Evolutionary conservation across 2,888 invertebrate genomes (phyloP).

Genomic region (Diarsia brunnea): DNA sequence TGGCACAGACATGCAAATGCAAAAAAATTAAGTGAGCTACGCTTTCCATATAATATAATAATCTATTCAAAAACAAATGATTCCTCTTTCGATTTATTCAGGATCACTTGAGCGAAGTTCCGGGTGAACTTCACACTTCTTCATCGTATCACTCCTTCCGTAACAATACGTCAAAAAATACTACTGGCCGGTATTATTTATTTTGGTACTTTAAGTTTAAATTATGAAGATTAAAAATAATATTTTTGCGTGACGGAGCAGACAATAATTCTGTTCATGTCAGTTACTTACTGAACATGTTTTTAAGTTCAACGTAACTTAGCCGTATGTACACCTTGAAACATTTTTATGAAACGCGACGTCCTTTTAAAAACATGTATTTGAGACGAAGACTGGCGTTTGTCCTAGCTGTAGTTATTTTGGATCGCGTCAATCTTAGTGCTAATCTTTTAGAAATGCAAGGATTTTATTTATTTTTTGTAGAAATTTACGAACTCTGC

Average conservation of each 20-base stretch:
- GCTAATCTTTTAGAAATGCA: not conserved
- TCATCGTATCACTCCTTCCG: not conserved
- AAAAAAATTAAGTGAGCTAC: no score
- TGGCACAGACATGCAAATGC: no score
- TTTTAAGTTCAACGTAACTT: constrained; percentile 46
- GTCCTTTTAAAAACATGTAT: constrained; percentile 47
- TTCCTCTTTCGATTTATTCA: not conserved
- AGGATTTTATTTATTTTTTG: not conserved
- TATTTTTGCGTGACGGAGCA: constrained; percentile 38
- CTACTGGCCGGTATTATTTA: not conserved
- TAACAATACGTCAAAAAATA: not conserved
- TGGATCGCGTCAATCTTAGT: constrained; percentile 7
- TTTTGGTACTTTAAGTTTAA: not conserved
- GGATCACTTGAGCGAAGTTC: not conserved
- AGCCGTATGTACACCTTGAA: constrained; percentile 45
- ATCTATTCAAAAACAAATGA: not conserved
- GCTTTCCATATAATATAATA: no score
- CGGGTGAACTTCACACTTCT: not conserved
- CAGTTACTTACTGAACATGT: constrained; percentile 23
- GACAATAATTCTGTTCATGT: constrained; percentile 36
- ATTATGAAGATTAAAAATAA: constrained; percentile 14
- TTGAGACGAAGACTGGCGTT: constrained; percentile 15
- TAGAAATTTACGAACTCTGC: no score
- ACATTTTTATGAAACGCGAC: constrained; percentile 18
- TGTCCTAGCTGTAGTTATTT: constrained; percentile 17